Conservation (phyloP, 2,797 vertebrate species). For the Pitangus sulphuratus region DNA sequence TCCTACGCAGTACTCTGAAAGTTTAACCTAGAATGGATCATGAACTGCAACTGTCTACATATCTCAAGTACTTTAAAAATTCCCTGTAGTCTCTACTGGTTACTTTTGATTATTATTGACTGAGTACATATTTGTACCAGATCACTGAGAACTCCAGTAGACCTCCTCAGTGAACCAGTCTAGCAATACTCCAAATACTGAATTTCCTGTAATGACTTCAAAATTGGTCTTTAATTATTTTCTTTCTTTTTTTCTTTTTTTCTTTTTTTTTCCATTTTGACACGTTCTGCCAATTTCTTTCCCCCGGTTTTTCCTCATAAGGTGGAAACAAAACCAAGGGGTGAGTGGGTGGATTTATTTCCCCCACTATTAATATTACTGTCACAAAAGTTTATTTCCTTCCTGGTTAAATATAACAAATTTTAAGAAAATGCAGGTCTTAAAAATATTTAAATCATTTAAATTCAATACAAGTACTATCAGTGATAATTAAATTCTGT, state of each 20-base stretch:
- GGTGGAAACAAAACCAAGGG: background rate
- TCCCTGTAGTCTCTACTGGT: background rate
- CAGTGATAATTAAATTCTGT: slow-evolving; percentile 12
- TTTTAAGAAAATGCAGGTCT: background rate
- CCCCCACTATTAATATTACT: background rate
- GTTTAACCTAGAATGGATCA: background rate
- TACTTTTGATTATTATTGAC: background rate
- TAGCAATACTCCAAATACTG: background rate
- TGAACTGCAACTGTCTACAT: background rate
- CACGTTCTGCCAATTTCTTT: background rate
- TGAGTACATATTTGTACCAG: background rate
- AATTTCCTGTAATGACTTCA: background rate
- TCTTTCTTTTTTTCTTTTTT: background rate
- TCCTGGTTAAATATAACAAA: background rate
- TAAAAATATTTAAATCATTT: background rate
- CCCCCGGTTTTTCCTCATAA: background rate
- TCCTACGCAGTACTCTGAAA: background rate
- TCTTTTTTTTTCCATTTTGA: background rate
- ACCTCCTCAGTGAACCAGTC: background rate
- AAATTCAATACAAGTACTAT: background rate
- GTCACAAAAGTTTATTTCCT: background rate
- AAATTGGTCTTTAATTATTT: background rate
- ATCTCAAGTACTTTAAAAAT: background rate
- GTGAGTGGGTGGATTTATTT: background rate
- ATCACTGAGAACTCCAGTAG: background rate